phyloP scores from a whole-genome alignment of 64 coral and sea anemone species.

The Porites lutea region DNA sequence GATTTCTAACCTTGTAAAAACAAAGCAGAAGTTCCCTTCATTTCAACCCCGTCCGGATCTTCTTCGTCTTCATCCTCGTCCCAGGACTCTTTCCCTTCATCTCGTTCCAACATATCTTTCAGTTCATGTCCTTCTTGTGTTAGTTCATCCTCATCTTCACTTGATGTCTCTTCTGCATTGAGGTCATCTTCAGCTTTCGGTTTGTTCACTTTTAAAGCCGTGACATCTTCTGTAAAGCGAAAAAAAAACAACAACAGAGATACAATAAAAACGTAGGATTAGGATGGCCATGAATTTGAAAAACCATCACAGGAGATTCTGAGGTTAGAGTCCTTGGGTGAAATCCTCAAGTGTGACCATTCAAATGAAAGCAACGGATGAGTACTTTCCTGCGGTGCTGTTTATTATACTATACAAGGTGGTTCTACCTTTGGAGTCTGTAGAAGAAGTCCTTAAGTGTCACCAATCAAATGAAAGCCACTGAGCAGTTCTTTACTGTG shows the following conservation, averaged over 20 bases:
- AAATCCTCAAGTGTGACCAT: no score
- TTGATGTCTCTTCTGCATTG: conserved; percentile 87
- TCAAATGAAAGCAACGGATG: no score
- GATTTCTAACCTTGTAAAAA: conserved; percentile 82
- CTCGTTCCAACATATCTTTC: conserved; percentile 86
- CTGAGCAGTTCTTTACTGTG: no score
- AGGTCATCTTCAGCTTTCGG: conserved; percentile 92
- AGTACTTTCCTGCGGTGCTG: no score
- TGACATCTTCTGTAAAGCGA: conserved; percentile 47
- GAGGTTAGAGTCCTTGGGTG: no score
- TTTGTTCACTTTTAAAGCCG: conserved; percentile 60
- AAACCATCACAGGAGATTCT: no score
- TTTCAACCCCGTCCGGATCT: conserved; percentile 81
- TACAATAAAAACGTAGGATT: neutral
- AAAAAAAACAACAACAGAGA: neutral
- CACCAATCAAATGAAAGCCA: no score
- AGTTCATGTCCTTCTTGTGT: conserved; percentile 92
- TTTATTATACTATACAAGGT: no score
- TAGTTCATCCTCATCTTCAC: conserved; percentile 93
- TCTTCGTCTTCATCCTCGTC: conserved; percentile 80
- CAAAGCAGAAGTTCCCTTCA: conserved; percentile 86
- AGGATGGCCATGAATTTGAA: no score
- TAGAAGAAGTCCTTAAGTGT: no score
- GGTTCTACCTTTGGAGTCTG: no score
- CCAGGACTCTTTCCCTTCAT: conserved; percentile 65